Evolutionary conservation across 2,888 invertebrate genomes (phyloP).

Genomic region (Lapara coniferarum): DNA sequence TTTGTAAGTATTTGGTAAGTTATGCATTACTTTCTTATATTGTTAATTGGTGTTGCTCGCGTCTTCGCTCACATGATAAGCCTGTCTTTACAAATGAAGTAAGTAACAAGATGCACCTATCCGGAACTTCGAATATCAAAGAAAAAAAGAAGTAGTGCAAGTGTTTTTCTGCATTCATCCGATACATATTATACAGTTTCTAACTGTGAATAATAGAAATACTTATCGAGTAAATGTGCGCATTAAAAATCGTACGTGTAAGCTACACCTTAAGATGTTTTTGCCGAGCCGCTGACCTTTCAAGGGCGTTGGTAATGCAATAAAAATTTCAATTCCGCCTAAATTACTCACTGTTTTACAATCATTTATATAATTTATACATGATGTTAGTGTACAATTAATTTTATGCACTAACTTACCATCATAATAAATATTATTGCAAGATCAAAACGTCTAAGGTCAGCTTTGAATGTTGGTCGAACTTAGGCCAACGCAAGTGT

Average conservation of each 20-base stretch:
- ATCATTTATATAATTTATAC: slow-evolving; percentile 21
- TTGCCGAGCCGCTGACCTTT: slow-evolving; percentile 32
- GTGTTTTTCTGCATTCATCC: too few relatives aligned
- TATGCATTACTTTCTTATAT: not conserved
- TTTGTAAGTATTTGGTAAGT: not conserved
- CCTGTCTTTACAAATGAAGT: too few relatives aligned
- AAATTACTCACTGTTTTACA: slow-evolving; percentile 11
- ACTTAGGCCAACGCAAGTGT: too few relatives aligned
- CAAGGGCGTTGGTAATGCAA: slow-evolving; percentile 32
- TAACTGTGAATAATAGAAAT: not conserved
- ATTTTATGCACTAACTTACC: slow-evolving; percentile 10
- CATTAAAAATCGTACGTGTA: not conserved
- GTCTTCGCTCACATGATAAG: too few relatives aligned
- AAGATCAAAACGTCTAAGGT: too few relatives aligned
- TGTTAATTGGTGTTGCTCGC: too few relatives aligned
- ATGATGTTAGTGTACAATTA: not conserved
- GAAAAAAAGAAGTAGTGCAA: not conserved
- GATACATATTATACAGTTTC: too few relatives aligned
- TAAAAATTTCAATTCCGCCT: slow-evolving; percentile 18
- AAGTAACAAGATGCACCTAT: too few relatives aligned
- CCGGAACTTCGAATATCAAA: too few relatives aligned
- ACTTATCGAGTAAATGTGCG: not conserved
- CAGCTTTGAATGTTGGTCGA: too few relatives aligned
- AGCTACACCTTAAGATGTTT: not conserved
- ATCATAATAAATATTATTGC: not conserved